These are phyloP conservation scores for Xanthia togata DNA, from an alignment of 2,888 invertebrate genomes.

Conservation along the genomic window DNA sequence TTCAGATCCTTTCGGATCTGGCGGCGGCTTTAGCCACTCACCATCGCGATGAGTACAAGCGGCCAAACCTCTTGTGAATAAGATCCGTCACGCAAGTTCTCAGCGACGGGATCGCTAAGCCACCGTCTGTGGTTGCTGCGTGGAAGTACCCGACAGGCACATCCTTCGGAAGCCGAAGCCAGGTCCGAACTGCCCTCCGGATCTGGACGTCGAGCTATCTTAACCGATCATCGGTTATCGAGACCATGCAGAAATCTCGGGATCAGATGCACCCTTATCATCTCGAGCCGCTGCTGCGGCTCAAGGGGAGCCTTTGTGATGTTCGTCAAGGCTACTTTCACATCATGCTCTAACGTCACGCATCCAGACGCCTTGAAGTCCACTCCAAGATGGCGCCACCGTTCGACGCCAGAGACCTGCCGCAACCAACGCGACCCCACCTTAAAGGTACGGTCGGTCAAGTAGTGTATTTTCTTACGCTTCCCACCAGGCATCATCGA, in stretches of 20 bases:
- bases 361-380: constrained; percentile 70
- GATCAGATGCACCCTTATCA: constrained; percentile 73
- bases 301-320: constrained; percentile 9
- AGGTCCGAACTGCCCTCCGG: constrained; percentile 42
- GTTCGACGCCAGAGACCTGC: constrained; percentile 64
- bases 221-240: constrained; percentile 61
- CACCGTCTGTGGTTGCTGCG: constrained; percentile 8
- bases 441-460: constrained; percentile 51
- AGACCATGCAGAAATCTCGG: constrained; percentile 58
- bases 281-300: neutral
- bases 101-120: constrained; percentile 25
- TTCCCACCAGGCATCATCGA: constrained; percentile 61
- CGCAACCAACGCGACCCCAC: constrained; percentile 57
- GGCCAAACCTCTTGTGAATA: constrained; percentile 3
- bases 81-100: constrained; percentile 9
- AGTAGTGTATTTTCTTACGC: constrained; percentile 65
- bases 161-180: constrained; percentile 30
- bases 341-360: constrained; percentile 32
- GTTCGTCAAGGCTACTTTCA: neutral
- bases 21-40: constrained; percentile 7
- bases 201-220: constrained; percentile 71
- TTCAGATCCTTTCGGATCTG: too few relatives aligned
- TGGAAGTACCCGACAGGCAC: constrained; percentile 32
- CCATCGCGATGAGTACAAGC: constrained; percentile 12
- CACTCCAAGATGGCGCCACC: constrained; percentile 71